Base-by-base conservation (phyloP, 2,113 vertebrate genomes). In the Phoxinus phoxinus region DNA sequence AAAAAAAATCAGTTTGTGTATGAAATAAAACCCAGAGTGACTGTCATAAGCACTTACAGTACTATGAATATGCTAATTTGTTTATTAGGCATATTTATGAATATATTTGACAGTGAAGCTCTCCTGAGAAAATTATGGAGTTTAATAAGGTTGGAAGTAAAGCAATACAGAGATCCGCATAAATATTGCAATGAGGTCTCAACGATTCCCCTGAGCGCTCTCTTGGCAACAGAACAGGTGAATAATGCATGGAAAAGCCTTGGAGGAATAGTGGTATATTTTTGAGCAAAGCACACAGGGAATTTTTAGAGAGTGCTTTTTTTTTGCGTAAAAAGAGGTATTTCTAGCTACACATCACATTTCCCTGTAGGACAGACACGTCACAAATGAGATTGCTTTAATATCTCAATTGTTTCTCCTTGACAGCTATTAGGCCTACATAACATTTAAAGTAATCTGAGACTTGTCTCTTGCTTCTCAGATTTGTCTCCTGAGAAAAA, bases 141-240 rank as follows among this genome's bases (percentile, higher is more conserved):
- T 87, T 88, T 87, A 86, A 91, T 88, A 90, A 85, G 81, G 83
- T 85, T 90, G 85, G 84, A 82, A 77, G 73, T 81, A 87, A 85
- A 72, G 46, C 87, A 88, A 87, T 89, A 88, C 88, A 93, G 91
- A 90, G 90, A 88, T 83, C 84, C 84, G 90, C 91, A 94, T 95
- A 91, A 93, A 94, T 94, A 93, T 93, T 94, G 90, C 88, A 94
- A 91, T 88, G 88, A 89, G 86, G 91, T 94, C 86, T 94, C 92
- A 93, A 93, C 89, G 90, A 92, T 93, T 88, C 94, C 93, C 94
- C 61, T 79, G 94, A 94, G 93, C 89, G 89, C 89, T 90, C 86
- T 90, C 92, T 93, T 91, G 85, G 92, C 91, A 94, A 93, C 91
- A 89, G 89, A 84, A 81, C 79, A 92, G 90, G 90, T 94, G 92